Conservation (phyloP, 1,140 invertebrate species). For the Euglossa dilemma region DNA sequence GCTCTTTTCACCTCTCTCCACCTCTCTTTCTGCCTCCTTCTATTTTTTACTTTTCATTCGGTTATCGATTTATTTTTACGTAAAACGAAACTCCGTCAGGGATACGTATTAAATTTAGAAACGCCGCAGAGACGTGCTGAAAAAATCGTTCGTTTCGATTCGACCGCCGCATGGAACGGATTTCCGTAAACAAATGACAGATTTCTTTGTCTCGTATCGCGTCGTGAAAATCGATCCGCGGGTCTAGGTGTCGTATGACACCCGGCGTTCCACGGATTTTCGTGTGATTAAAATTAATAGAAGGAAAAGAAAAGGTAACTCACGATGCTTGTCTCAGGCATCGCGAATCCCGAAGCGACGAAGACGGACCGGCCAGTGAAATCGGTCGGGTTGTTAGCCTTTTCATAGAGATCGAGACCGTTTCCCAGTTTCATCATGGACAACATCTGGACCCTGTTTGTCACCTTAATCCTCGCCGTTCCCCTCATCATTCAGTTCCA, state of each 20-base stretch:
- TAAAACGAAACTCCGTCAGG: background rate
- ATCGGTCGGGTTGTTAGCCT: background rate
- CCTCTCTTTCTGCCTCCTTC: too few relatives aligned
- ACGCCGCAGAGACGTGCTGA: background rate
- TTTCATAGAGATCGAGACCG: conserved; percentile 8
- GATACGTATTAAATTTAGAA: background rate
- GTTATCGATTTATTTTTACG: conserved; percentile 5
- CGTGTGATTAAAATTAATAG: background rate
- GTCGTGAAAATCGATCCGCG: conserved; percentile 19
- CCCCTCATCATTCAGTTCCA: conserved; percentile 54
- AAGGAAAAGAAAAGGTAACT: too few relatives aligned
- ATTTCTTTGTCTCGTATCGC: background rate
- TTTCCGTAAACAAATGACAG: conserved; percentile 46
- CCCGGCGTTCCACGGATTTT: background rate
- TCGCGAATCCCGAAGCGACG: background rate
- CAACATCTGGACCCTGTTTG: conserved; percentile 47
- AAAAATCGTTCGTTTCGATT: conserved; percentile 5
- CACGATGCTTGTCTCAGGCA: conserved; percentile 16
- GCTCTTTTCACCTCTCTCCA: too few relatives aligned
- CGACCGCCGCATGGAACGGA: background rate
- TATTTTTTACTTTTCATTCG: background rate
- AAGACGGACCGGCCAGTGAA: conserved; percentile 3
- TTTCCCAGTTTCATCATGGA: conserved; percentile 40
- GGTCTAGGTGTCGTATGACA: conserved; percentile 9
- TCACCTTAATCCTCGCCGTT: conserved; percentile 49